Percentiles rank a stretch among this genome's conserved stretches.
These are phyloP conservation scores for Porites evermanni DNA, from an alignment of 92 coral and sea anemone species.

Conservation along the genomic window DNA sequence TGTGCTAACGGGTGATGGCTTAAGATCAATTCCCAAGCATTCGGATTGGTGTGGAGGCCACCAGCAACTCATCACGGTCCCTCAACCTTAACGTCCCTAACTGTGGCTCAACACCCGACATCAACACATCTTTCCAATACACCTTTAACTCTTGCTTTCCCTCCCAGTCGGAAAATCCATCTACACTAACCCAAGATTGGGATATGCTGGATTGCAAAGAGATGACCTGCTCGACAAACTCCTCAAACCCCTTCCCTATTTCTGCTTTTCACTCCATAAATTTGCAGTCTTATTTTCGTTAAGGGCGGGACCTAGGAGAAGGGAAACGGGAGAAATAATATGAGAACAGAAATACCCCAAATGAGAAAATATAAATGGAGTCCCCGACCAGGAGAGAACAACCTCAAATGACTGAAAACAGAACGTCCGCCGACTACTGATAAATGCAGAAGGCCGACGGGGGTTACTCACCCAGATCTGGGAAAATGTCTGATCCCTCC, in stretches of 20 bases:
- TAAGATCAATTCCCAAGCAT: too few relatives aligned
- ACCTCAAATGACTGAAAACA: conserved; percentile 30
- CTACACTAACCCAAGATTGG: conserved; percentile 1
- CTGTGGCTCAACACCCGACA: conserved; percentile 5
- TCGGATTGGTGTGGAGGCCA: too few relatives aligned
- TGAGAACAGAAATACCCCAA: neutral
- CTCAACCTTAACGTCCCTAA: neutral
- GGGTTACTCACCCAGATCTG: conserved; percentile 24
- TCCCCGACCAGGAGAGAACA: neutral
- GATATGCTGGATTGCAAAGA: conserved; percentile 19
- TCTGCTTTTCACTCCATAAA: conserved; percentile 11
- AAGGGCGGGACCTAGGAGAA: conserved; percentile 1
- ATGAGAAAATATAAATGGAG: neutral
- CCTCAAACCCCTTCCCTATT: conserved; percentile 2
- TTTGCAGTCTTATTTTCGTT: conserved; percentile 5
- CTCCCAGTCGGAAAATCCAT: conserved; percentile 3
- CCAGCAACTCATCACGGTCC: conserved; percentile 1
- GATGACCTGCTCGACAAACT: conserved; percentile 14
- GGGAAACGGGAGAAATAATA: neutral
- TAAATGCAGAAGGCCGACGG: conserved; percentile 3
- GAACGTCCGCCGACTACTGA: conserved; percentile 20
- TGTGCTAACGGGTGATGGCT: too few relatives aligned
- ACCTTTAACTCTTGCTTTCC: neutral
- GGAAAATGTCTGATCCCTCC: neutral
- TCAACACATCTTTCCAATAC: conserved; percentile 5